A percentile compares a stretch with the other conserved stretches of the same genome.
Evolutionary conservation across 2,797 vertebrate genomes (phyloP).

Genomic region (Poeciliopsis paucimaculata): DNA sequence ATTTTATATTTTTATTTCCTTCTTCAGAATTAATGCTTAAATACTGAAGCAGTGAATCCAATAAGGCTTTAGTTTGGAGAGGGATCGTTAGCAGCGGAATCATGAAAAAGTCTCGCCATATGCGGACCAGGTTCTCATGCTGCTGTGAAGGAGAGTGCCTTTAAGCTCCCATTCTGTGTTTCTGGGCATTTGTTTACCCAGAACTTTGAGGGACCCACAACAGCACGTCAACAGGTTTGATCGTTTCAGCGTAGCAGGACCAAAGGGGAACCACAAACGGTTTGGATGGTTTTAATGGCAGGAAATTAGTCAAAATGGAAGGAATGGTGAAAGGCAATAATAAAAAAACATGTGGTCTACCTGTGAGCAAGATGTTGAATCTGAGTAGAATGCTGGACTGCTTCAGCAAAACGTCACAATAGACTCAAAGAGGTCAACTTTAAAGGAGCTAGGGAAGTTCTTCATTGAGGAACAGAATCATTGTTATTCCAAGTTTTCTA

Average conservation of each 20-base stretch:
- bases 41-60: not conserved
- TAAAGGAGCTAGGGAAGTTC: not conserved
- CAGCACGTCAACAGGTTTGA: not conserved
- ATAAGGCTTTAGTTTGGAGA: not conserved
- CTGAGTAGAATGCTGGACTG: not conserved
- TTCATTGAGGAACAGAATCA: not conserved
- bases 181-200: not conserved
- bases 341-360: not conserved
- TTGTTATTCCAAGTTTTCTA: not conserved
- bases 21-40: not conserved
- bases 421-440: not conserved
- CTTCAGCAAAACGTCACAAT: not conserved
- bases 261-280: not conserved
- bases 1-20: not conserved
- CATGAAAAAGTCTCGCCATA: not conserved
- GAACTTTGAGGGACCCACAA: not conserved
- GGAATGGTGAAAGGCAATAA: not conserved
- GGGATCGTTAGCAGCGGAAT: not conserved
- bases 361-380: not conserved
- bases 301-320: constrained; percentile 3
- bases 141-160: not conserved
- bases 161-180: not conserved
- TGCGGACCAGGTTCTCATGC: not conserved
- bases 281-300: not conserved
- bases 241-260: not conserved